Conservation (phyloP, 2,797 vertebrate species). For the Acipenser ruthenus region DNA sequence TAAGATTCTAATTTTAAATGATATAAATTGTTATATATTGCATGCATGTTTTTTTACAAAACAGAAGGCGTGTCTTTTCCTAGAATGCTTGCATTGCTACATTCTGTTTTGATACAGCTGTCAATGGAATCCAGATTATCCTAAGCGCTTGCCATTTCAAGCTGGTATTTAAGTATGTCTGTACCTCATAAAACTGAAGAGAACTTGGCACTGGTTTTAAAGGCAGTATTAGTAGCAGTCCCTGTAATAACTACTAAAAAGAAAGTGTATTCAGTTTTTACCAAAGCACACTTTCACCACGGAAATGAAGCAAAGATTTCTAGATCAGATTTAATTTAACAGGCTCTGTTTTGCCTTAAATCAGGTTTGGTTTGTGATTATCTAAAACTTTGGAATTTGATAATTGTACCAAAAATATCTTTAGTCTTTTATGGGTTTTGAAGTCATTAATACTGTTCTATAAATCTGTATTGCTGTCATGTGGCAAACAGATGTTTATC, state of each 20-base stretch:
- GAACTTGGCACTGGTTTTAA: slow-evolving; percentile 33
- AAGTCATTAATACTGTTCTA: not conserved
- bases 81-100: too few relatives aligned
- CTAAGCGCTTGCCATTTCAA: too few relatives aligned
- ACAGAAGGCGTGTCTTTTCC: too few relatives aligned
- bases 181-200: slow-evolving; percentile 43
- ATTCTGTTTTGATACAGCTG: too few relatives aligned
- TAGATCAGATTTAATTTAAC: not conserved
- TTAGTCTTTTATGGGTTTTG: not conserved
- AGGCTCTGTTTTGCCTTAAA: not conserved
- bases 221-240: slow-evolving; percentile 40
- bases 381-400: not conserved
- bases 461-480: not conserved
- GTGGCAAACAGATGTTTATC: slow-evolving; percentile 2
- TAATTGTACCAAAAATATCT: not conserved
- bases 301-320: not conserved
- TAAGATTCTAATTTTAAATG: too few relatives aligned
- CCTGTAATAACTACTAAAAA: slow-evolving; percentile 17
- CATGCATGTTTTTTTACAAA: too few relatives aligned
- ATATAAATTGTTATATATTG: too few relatives aligned
- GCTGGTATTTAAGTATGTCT: slow-evolving; percentile 27
- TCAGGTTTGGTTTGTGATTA: not conserved
- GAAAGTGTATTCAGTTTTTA: slow-evolving; percentile 27
- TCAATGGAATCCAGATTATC: too few relatives aligned
- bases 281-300: not conserved